Conservation (phyloP, 2,888 invertebrate species). For the Monopis laevigella region DNA sequence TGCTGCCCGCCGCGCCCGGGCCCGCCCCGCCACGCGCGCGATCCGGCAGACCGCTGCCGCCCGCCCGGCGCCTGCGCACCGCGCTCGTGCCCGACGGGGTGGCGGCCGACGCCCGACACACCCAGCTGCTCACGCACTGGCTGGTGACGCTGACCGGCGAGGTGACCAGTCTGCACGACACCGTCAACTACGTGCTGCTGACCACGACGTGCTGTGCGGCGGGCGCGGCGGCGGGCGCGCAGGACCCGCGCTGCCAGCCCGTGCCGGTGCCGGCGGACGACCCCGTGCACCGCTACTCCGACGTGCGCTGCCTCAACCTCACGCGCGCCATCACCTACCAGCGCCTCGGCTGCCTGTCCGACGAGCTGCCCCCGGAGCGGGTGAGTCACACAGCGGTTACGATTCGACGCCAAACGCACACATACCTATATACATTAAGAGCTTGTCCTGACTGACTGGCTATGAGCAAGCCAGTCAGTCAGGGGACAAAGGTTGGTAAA, state of each 20-base stretch:
- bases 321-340: conserved; percentile 33
- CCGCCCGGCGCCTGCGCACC: conserved; percentile 8
- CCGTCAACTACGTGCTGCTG: conserved; percentile 19
- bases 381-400: no score
- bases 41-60: conserved; percentile 8
- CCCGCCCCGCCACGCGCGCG: not conserved
- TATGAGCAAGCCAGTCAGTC: not conserved
- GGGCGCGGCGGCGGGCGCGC: not conserved
- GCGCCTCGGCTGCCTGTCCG: conserved; percentile 27
- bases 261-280: conserved; percentile 29
- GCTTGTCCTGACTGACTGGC: no score
- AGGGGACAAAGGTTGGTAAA: conserved; percentile 17
- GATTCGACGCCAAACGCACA: no score
- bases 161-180: conserved; percentile 20
- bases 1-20: conserved; percentile 9
- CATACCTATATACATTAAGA: not conserved
- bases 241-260: conserved; percentile 27
- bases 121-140: conserved; percentile 14
- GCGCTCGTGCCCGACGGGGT: conserved; percentile 14
- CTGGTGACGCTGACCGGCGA: conserved; percentile 18
- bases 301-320: conserved; percentile 32
- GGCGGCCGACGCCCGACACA: conserved; percentile 12
- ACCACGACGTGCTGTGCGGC: conserved; percentile 17
- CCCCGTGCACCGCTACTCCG: conserved; percentile 25
- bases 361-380: conserved; percentile 25